phyloP scores from a whole-genome alignment of 2,113 vertebrate genomes.

The Gymnocephalus cernua region DNA sequence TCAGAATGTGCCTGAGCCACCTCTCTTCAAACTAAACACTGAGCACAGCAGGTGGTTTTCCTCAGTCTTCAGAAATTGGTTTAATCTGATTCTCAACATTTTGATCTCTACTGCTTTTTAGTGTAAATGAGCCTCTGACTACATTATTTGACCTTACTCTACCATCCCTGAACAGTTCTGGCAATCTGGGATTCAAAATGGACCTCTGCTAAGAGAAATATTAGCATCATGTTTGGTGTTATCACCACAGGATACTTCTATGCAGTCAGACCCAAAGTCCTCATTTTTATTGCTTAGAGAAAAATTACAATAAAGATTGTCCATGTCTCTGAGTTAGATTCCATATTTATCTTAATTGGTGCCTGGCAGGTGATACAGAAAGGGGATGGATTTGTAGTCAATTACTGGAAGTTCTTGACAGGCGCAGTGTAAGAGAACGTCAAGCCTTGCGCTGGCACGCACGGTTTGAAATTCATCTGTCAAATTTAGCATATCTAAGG shows the following conservation, averaged over 20 bases:
- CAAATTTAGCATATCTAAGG: constrained; percentile 87
- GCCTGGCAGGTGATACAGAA: constrained; percentile 76
- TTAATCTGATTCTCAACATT: constrained; percentile 37
- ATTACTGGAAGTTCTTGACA: constrained; percentile 84
- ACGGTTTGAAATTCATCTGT: constrained; percentile 87
- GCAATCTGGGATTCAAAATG: constrained; percentile 23
- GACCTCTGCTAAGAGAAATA: not conserved
- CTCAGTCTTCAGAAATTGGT: constrained; percentile 34
- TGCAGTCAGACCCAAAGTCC: constrained; percentile 38
- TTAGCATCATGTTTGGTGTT: constrained; percentile 19
- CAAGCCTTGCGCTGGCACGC: constrained; percentile 69
- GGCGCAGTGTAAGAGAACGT: constrained; percentile 79
- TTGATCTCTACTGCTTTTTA: not conserved
- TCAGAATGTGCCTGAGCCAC: constrained; percentile 31
- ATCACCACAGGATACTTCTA: constrained; percentile 28
- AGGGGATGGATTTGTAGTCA: constrained; percentile 86
- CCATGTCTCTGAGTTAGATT: constrained; percentile 66
- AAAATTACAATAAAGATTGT: constrained; percentile 63
- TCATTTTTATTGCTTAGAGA: constrained; percentile 68
- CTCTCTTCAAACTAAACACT: constrained; percentile 36
- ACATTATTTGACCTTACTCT: not conserved
- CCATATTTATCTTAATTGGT: constrained; percentile 85
- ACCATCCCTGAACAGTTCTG: constrained; percentile 4
- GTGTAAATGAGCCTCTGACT: constrained; percentile 1
- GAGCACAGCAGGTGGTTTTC: constrained; percentile 52